Evolutionary conservation across 2,797 vertebrate genomes (phyloP).

Genomic region (Rhyacichthys aspro): DNA sequence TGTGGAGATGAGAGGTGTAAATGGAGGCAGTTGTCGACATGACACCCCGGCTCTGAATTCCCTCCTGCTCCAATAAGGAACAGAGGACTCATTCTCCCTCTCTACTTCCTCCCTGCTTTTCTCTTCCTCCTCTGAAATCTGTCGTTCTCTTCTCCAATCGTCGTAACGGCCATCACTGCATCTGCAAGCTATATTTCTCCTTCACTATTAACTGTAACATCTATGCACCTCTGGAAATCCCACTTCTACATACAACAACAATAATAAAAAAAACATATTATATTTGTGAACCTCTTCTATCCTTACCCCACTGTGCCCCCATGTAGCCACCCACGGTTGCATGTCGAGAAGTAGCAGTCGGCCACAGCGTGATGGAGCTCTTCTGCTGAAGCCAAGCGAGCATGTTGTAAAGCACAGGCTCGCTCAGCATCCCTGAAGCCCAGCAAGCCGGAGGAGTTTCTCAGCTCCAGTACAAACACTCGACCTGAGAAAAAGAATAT

Average conservation of each 20-base stretch:
- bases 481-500: slow-evolving; percentile 78
- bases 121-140: slow-evolving; percentile 55
- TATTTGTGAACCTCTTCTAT: too few relatives aligned
- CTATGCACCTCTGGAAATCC: slow-evolving; percentile 36
- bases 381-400: slow-evolving; percentile 84
- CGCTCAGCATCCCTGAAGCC: slow-evolving; percentile 77
- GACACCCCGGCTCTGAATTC: slow-evolving; percentile 77
- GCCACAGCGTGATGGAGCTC: slow-evolving; percentile 86
- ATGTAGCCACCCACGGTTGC: slow-evolving; percentile 88
- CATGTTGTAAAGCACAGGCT: slow-evolving; percentile 78
- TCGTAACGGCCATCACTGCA: slow-evolving; percentile 27
- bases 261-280: not conserved
- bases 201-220: slow-evolving; percentile 34
- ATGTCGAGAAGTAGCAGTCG: slow-evolving; percentile 86
- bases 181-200: slow-evolving; percentile 38
- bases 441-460: slow-evolving; percentile 77
- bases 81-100: slow-evolving; percentile 72
- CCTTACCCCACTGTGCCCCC: slow-evolving; percentile 89
- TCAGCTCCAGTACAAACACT: slow-evolving; percentile 85
- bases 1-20: slow-evolving; percentile 73
- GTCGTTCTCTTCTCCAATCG: slow-evolving; percentile 55
- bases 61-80: slow-evolving; percentile 65
- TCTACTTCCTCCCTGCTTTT: slow-evolving; percentile 55
- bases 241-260: not conserved
- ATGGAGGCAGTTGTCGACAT: slow-evolving; percentile 75